Evolutionary conservation across 2,113 vertebrate genomes (phyloP).

Genomic region (Phylloscopus whistleri): DNA sequence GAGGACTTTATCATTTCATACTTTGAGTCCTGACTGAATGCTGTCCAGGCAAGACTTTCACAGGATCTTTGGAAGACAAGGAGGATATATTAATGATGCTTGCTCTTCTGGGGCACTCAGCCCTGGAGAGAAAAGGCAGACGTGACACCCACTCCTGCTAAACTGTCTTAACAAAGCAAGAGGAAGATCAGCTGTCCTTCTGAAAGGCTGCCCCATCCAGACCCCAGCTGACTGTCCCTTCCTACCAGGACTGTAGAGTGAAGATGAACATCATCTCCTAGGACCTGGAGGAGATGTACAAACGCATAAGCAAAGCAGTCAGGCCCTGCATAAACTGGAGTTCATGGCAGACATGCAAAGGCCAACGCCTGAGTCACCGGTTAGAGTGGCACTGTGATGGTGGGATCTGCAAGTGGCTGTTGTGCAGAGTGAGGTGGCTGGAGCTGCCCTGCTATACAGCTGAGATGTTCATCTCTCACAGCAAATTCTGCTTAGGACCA

Average conservation of each 20-base stretch:
- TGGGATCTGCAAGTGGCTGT: not conserved
- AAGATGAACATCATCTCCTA: not conserved
- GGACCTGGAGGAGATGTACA: not conserved
- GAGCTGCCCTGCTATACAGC: not conserved
- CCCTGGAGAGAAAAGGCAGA: not conserved
- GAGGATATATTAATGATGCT: not conserved
- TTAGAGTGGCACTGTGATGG: rapidly evolving
- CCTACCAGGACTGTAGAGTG: not conserved
- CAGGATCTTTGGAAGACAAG: not conserved
- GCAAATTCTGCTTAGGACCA: not conserved
- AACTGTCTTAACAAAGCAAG: not conserved
- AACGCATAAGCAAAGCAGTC: not conserved
- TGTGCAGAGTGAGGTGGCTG: rapidly evolving
- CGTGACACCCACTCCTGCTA: rapidly evolving
- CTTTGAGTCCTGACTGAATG: not conserved
- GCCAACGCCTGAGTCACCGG: rapidly evolving
- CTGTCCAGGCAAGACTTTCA: not conserved
- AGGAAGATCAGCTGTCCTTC: not conserved
- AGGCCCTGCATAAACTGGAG: not conserved
- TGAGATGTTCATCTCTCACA: not conserved
- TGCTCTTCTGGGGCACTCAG: rapidly evolving
- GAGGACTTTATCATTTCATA: not conserved
- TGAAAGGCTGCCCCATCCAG: not conserved
- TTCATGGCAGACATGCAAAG: not conserved
- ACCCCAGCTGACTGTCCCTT: not conserved